Conservation (phyloP, 2,888 invertebrate genomes). For the Aquatica leii region DNA sequence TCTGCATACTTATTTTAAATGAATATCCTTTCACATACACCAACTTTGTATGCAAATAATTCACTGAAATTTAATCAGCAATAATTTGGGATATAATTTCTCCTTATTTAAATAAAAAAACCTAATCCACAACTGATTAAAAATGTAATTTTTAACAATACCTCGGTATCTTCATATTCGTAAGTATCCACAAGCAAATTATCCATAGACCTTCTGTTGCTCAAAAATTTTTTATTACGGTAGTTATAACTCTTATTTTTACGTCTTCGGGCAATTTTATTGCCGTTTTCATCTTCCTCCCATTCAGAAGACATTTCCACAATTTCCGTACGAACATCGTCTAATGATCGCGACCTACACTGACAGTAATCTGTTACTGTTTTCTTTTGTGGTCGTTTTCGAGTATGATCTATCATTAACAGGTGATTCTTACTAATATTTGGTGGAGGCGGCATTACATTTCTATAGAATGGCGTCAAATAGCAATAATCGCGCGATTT, state of each 20-base stretch:
- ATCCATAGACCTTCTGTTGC: constrained; percentile 75
- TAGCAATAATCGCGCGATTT: constrained; percentile 69
- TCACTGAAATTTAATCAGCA: too few relatives aligned
- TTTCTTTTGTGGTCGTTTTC: constrained; percentile 41
- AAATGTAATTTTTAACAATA: background rate
- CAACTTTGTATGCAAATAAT: too few relatives aligned
- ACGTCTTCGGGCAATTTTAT: constrained; percentile 64
- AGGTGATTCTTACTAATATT: constrained; percentile 51
- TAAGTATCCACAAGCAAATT: constrained; percentile 68
- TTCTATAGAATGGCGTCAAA: constrained; percentile 73
- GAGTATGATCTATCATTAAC: constrained; percentile 54
- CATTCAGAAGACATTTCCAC: constrained; percentile 62
- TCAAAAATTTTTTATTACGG: constrained; percentile 36
- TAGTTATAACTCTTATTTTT: constrained; percentile 59
- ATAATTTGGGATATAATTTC: too few relatives aligned
- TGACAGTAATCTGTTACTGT: constrained; percentile 62
- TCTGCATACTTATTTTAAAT: too few relatives aligned
- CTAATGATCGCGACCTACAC: constrained; percentile 75
- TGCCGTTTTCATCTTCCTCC: constrained; percentile 72
- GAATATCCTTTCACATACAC: too few relatives aligned
- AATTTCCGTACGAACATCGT: constrained; percentile 74
- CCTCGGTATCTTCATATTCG: constrained; percentile 46
- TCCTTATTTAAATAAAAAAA: background rate
- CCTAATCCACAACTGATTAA: too few relatives aligned
- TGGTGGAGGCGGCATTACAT: constrained; percentile 70